Evolutionary conservation across 2,113 vertebrate species (phyloP).

Genomic region (Platanista minor): DNA sequence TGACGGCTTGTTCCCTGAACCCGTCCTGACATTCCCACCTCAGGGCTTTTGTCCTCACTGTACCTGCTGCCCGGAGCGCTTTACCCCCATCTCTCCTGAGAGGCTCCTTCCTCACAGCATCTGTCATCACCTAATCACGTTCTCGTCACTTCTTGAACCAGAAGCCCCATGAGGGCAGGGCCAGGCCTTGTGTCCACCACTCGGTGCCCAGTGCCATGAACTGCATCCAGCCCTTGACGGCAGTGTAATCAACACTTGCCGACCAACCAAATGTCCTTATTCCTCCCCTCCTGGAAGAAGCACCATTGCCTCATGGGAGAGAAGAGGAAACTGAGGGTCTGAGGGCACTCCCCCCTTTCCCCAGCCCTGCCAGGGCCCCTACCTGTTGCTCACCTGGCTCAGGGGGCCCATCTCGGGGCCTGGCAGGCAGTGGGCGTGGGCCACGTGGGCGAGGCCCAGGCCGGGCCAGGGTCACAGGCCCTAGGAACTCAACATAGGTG

Average conservation of each 20-base stretch:
- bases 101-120: neutral
- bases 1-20: neutral
- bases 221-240: neutral
- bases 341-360: rapidly evolving
- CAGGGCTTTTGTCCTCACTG: neutral
- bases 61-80: neutral
- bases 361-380: neutral
- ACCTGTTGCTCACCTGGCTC: constrained; percentile 82
- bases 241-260: neutral
- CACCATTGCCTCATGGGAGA: neutral
- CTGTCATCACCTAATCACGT: neutral
- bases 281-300: neutral
- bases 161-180: neutral
- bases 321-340: neutral
- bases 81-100: neutral
- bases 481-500: constrained; percentile 93
- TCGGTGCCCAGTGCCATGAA: neutral
- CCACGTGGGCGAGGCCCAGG: constrained; percentile 87
- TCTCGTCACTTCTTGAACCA: neutral
- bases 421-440: constrained; percentile 89
- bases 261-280: neutral
- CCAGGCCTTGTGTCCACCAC: neutral
- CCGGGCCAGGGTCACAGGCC: constrained; percentile 85
- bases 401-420: constrained; percentile 80
- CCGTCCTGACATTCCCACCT: neutral